Conservation (phyloP, 2,113 vertebrate genomes). For the Anolis carolinensis region DNA sequence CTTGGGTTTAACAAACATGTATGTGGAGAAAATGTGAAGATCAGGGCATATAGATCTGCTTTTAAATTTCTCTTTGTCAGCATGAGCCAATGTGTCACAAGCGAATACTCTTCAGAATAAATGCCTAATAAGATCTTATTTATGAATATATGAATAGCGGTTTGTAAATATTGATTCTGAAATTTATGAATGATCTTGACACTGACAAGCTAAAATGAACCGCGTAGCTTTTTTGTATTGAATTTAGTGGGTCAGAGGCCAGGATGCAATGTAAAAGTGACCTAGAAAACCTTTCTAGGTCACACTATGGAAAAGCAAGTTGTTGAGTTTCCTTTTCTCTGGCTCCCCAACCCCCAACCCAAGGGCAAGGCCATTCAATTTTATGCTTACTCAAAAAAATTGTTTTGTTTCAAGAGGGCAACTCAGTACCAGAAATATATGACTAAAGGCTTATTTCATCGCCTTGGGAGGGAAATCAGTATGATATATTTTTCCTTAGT, state of each 20-base stretch:
- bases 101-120: constrained; percentile 30
- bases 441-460: constrained; percentile 61
- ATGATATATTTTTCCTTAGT: constrained; percentile 34
- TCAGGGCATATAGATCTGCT: constrained; percentile 18
- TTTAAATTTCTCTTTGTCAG: constrained; percentile 60
- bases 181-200: constrained; percentile 68
- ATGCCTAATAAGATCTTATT: constrained; percentile 42
- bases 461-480: constrained; percentile 43
- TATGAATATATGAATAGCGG: constrained; percentile 53
- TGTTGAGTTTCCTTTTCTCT: constrained; percentile 27
- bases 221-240: constrained; percentile 55
- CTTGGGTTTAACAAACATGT: neutral
- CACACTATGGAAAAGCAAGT: constrained; percentile 71
- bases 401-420: constrained; percentile 51
- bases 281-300: constrained; percentile 80
- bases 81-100: constrained; percentile 36
- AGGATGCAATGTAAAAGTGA: constrained; percentile 68
- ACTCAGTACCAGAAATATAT: constrained; percentile 41
- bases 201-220: constrained; percentile 55
- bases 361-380: constrained; percentile 40
- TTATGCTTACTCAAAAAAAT: constrained; percentile 53
- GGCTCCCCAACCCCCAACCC: neutral
- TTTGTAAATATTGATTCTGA: constrained; percentile 62
- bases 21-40: neutral
- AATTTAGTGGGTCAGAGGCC: constrained; percentile 71